These are phyloP conservation scores for Synanthedon vespiformis DNA, from an alignment of 2,888 invertebrate genomes.

Conservation along the genomic window DNA sequence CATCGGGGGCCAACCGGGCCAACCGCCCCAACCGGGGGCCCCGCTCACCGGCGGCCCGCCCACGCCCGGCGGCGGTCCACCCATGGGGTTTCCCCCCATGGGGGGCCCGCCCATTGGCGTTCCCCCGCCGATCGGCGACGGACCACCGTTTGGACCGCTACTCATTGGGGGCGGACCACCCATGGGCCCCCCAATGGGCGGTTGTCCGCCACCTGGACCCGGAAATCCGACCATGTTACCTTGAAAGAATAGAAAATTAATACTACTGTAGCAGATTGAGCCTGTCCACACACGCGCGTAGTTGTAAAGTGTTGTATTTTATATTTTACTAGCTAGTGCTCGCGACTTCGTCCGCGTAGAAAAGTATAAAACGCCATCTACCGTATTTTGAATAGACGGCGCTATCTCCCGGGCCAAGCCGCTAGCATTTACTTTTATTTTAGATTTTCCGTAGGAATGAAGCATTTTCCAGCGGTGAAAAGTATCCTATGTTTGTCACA, in stretches of 20 bases:
- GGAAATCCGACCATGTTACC: neutral
- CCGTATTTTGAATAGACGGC: too few relatives aligned
- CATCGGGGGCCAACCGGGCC: slow-evolving; percentile 29
- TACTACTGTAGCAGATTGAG: too few relatives aligned
- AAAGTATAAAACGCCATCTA: too few relatives aligned
- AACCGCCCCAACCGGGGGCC: slow-evolving; percentile 26
- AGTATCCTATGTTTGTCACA: too few relatives aligned
- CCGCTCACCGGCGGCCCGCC: neutral
- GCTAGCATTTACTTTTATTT: too few relatives aligned
- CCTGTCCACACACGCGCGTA: too few relatives aligned
- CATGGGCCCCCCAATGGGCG: neutral
- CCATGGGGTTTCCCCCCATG: neutral
- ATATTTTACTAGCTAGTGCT: too few relatives aligned
- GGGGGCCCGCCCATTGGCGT: neutral
- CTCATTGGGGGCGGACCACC: neutral
- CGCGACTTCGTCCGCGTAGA: too few relatives aligned
- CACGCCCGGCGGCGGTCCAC: neutral
- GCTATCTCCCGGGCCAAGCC: too few relatives aligned
- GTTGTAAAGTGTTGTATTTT: too few relatives aligned
- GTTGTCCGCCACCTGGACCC: neutral
- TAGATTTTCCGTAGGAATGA: too few relatives aligned
- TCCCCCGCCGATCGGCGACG: neutral
- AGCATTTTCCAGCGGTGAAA: too few relatives aligned
- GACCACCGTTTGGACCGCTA: neutral
- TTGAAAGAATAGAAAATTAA: neutral